phyloP scores from a whole-genome alignment of 2,113 vertebrate species.

The Struthidea cinerea region DNA sequence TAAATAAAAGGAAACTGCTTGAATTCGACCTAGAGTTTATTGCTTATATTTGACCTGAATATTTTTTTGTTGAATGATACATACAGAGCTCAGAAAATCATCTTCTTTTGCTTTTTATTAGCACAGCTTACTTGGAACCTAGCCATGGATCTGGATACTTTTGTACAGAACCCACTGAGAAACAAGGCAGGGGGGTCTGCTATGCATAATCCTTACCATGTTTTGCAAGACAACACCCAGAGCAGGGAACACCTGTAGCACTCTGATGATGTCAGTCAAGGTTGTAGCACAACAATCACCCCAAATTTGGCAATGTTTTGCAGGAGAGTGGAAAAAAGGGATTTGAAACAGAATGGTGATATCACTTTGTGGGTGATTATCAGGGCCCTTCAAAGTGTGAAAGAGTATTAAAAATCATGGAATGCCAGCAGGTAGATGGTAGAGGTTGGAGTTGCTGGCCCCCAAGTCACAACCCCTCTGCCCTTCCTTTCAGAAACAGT shows the following conservation, averaged over 20 bases:
- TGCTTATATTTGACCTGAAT: neutral
- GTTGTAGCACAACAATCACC: neutral
- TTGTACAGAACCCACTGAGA: neutral
- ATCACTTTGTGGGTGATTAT: neutral
- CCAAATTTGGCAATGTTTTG: neutral
- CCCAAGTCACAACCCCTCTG: neutral
- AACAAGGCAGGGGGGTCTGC: neutral
- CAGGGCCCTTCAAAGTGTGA: neutral
- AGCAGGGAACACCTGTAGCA: neutral
- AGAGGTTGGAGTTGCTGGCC: neutral
- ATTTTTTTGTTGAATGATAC: neutral
- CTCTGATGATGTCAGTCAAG: neutral
- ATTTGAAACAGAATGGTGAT: neutral
- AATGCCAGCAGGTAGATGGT: neutral
- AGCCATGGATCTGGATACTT: neutral
- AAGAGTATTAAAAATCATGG: neutral
- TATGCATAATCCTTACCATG: neutral
- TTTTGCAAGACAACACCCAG: neutral
- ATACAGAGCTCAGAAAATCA: neutral
- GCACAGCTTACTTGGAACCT: neutral
- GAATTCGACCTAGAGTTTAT: neutral
- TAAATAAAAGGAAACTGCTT: constrained; percentile 26
- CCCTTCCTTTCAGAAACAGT: neutral
- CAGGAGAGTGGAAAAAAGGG: neutral
- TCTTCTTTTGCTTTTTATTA: neutral